Percentiles rank a stretch among this genome's conserved stretches.
phyloP scores from a whole-genome alignment of 2,797 vertebrate genomes.

The Agapornis canus region DNA sequence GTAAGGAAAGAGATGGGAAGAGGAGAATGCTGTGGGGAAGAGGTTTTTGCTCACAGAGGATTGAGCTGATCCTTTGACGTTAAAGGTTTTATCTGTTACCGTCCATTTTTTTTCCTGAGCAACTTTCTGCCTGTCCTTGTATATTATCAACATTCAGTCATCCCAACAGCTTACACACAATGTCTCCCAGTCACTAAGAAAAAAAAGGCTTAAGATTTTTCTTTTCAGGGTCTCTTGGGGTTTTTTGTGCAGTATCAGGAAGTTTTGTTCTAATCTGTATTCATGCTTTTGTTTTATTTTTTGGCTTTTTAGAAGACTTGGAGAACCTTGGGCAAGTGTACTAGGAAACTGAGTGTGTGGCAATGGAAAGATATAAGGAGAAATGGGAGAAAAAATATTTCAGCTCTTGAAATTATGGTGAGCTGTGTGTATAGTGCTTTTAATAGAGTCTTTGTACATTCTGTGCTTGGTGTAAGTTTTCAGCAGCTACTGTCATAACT shows the following conservation, averaged over 20 bases:
- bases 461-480: constrained; percentile 32
- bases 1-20: not conserved
- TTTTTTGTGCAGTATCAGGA: not conserved
- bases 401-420: constrained; percentile 17
- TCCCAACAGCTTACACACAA: not conserved
- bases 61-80: constrained; percentile 5
- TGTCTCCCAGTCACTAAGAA: not conserved
- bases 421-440: not conserved
- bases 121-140: not conserved
- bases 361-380: not conserved
- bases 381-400: constrained; percentile 11
- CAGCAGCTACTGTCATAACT: constrained; percentile 50
- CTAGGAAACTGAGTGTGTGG: constrained; percentile 5
- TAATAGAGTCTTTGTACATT: not conserved
- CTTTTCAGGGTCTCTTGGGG: not conserved
- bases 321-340: constrained; percentile 7
- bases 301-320: not conserved
- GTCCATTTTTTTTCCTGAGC: constrained; percentile 3
- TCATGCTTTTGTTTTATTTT: constrained; percentile 4
- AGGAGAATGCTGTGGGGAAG: not conserved
- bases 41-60: not conserved
- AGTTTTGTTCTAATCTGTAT: not conserved
- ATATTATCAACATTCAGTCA: not conserved
- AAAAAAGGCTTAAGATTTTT: not conserved
- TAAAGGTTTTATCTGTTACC: not conserved